Base-by-base conservation (phyloP, 2,797 vertebrate species). In the Etheostoma perlongum region DNA sequence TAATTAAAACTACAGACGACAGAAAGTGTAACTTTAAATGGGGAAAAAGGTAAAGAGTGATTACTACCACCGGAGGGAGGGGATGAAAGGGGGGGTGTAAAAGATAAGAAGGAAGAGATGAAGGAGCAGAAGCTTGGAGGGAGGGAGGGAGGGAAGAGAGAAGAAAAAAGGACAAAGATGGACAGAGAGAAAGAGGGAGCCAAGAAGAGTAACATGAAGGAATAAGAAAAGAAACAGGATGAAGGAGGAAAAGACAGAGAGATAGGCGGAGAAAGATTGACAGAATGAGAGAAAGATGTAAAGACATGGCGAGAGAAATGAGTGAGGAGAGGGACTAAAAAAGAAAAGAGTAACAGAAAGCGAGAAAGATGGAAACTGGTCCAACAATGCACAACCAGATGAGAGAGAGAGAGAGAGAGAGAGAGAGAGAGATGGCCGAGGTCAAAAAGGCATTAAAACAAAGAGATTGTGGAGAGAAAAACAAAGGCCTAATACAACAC, bases 11-110 rank as follows among this genome's bases (percentile, higher is more conserved):
- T 16, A 30, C 65, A 44, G 67, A 81, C 6, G 80, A 84, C 82
- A 77, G 77, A 84, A 74, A 83, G 76, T 72, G 81, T 82, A 85
- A 87, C 86, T 90, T 91, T 82, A 90, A 87, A 91, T 85, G 78
- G 75, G 53, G 67, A 70, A 73, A 76, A 84, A 85, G 85, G 84
- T 84, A 85, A 91, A 77, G 68, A 74, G 81, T 87, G 86, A 83
- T 87, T 80, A 63, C 51, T 4, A 60, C n/a, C 60, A 36, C 27
- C 4, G 48, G 66, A 55, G 60, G 33, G 42, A 64, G 25, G 57
- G 44, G 40, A 25, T 15, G 27, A 12, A 23, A 40, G 60, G 5
- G 19, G 16, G 7, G 9, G 10, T 4, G 2, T 14, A 27, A 23
- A 14, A 15, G 4, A 25, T 19, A 13, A 19, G 11, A 49, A 53